These are phyloP conservation scores for Habropoda laboriosa DNA, from an alignment of 1,140 invertebrate species.

Conservation along the genomic window DNA sequence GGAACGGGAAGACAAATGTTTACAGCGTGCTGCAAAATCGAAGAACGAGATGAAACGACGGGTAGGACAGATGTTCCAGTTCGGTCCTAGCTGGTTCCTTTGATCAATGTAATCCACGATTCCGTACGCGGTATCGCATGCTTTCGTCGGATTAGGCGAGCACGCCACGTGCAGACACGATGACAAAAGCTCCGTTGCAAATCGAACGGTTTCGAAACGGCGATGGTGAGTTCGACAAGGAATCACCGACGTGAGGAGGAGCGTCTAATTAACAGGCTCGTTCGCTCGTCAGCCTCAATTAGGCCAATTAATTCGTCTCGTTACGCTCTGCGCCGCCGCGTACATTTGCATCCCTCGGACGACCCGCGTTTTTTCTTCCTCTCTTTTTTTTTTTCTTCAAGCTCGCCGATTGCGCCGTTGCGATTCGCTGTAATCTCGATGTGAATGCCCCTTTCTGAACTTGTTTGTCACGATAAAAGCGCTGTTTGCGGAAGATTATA, in stretches of 20 bases:
- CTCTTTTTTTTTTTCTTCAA: no score
- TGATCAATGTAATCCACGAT: constrained; percentile 54
- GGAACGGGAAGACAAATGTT: constrained; percentile 11
- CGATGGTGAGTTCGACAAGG: constrained; percentile 23
- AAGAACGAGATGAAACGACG: background rate
- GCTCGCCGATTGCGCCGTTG: no score
- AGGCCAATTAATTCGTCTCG: constrained; percentile 28
- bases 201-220: constrained; percentile 39
- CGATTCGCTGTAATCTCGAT: background rate
- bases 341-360: background rate
- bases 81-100: constrained; percentile 11
- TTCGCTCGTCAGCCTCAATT: constrained; percentile 13
- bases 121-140: constrained; percentile 50
- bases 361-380: background rate
- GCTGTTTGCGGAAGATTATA: no score
- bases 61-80: constrained; percentile 49
- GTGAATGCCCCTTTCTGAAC: no score
- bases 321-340: background rate
- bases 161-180: constrained; percentile 8
- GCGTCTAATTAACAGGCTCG: constrained; percentile 23
- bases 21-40: constrained; percentile 19
- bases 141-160: constrained; percentile 43
- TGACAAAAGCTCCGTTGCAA: constrained; percentile 7
- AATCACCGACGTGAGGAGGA: constrained; percentile 15
- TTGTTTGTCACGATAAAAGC: no score